A percentile compares a stretch with the other conserved stretches of the same genome.
These are phyloP conservation scores for Papilio demoleus DNA, from an alignment of 2,888 invertebrate species.

Conservation along the genomic window DNA sequence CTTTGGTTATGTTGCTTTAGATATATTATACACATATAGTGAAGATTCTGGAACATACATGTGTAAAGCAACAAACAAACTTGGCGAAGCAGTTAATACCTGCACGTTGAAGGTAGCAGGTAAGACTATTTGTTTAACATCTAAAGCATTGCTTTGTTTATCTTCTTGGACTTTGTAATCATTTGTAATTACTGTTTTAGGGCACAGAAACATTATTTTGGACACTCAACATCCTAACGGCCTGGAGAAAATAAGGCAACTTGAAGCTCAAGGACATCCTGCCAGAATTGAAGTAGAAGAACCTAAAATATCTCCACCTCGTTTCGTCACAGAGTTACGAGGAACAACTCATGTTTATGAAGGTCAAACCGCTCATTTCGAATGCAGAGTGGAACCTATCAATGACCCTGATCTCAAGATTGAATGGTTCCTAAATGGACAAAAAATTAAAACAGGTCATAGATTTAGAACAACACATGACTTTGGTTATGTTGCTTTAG, in stretches of 20 bases:
- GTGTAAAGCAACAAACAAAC: conserved; percentile 96
- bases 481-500: conserved; percentile 98
- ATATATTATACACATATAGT: conserved; percentile 94
- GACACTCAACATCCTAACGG: too few relatives aligned
- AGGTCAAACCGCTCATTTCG: conserved; percentile 95
- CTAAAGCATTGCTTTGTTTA: background rate
- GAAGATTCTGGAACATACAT: conserved; percentile 98
- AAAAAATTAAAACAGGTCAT: conserved; percentile 93
- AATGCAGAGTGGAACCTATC: conserved; percentile 95
- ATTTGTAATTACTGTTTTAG: too few relatives aligned
- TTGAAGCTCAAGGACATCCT: too few relatives aligned
- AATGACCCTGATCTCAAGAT: conserved; percentile 95
- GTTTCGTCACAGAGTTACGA: too few relatives aligned
- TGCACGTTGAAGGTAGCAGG: conserved; percentile 94
- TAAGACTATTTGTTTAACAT: conserved; percentile 53
- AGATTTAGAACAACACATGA: conserved; percentile 97
- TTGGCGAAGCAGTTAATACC: conserved; percentile 97
- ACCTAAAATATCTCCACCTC: too few relatives aligned
- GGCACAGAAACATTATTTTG: too few relatives aligned
- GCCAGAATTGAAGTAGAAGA: too few relatives aligned
- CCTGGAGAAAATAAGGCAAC: too few relatives aligned
- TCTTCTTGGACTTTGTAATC: background rate
- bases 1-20: conserved; percentile 98
- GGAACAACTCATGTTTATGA: too few relatives aligned
- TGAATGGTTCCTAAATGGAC: conserved; percentile 98